Evolutionary conservation across 2,113 vertebrate genomes (phyloP).

Genomic region (Lagopus muta): DNA sequence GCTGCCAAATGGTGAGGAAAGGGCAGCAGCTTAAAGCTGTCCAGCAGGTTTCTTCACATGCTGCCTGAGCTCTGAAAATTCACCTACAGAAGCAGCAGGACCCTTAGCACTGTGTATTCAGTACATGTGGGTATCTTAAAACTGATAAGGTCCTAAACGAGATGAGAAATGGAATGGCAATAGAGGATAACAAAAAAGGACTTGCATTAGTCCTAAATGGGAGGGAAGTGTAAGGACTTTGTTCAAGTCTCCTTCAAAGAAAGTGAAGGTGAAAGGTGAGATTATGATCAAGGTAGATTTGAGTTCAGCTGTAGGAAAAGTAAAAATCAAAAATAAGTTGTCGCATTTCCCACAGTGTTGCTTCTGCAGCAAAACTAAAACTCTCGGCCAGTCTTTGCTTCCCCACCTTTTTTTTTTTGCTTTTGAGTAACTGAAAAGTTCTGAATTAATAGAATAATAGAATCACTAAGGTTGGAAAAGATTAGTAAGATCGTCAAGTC

Average conservation of each 20-base stretch:
- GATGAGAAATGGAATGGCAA: neutral
- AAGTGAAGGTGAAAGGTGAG: neutral
- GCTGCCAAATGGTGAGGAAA: neutral
- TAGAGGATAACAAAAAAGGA: neutral
- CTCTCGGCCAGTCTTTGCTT: rapidly evolving
- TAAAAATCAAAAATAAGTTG: neutral
- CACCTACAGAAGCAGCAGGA: neutral
- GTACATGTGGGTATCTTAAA: rapidly evolving
- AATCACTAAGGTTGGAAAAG: too few species aligned
- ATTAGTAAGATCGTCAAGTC: too few species aligned
- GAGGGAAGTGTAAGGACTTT: neutral
- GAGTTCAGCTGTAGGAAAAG: neutral
- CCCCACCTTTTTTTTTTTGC: neutral
- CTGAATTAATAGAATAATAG: neutral
- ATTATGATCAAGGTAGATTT: neutral
- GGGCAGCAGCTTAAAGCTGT: neutral
- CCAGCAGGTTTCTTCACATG: rapidly evolving
- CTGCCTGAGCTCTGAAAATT: neutral
- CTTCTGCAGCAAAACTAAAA: neutral
- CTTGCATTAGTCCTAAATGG: neutral
- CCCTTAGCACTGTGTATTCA: rapidly evolving
- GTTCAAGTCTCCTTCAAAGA: neutral
- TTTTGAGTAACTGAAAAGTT: neutral
- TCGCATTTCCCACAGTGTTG: neutral
- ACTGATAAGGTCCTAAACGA: neutral